Conservation (phyloP, 2,797 vertebrate species). For the Sebastes taczanowskii region DNA sequence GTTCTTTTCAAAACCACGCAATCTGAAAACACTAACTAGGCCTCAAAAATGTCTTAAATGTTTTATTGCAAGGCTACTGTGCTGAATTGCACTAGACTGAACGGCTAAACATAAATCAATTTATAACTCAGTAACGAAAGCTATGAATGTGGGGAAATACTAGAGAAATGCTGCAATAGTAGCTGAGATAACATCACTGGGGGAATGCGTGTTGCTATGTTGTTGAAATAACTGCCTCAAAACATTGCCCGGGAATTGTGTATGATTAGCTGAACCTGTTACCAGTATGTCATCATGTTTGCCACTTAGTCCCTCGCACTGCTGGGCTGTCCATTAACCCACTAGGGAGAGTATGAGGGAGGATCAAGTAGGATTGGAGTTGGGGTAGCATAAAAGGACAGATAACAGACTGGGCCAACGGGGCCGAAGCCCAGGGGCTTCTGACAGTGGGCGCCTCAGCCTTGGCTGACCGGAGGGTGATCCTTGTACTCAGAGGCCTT, state of each 20-base stretch:
- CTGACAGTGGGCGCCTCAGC: not conserved
- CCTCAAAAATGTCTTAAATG: not conserved
- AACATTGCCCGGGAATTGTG: not conserved
- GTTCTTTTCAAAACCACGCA: not conserved
- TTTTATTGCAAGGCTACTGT: not conserved
- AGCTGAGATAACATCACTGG: not conserved
- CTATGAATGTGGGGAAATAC: too few relatives aligned
- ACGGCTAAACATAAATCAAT: not conserved
- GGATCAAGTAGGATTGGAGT: not conserved
- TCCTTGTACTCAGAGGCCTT: not conserved
- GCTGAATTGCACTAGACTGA: not conserved
- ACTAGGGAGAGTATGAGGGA: not conserved
- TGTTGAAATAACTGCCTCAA: not conserved
- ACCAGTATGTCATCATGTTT: not conserved
- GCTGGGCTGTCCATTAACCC: not conserved
- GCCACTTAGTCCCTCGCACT: not conserved
- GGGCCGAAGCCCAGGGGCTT: not conserved
- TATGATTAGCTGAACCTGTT: not conserved
- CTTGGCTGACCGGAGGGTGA: not conserved
- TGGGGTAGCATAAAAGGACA: not conserved
- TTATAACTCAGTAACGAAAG: not conserved
- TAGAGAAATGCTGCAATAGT: not conserved
- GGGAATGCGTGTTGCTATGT: not conserved
- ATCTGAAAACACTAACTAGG: not conserved
- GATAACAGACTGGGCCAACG: not conserved